Percentiles rank a stretch among this genome's conserved stretches.
phyloP scores from a whole-genome alignment of 2,888 invertebrate genomes.

The Monoplex corrugatus region DNA sequence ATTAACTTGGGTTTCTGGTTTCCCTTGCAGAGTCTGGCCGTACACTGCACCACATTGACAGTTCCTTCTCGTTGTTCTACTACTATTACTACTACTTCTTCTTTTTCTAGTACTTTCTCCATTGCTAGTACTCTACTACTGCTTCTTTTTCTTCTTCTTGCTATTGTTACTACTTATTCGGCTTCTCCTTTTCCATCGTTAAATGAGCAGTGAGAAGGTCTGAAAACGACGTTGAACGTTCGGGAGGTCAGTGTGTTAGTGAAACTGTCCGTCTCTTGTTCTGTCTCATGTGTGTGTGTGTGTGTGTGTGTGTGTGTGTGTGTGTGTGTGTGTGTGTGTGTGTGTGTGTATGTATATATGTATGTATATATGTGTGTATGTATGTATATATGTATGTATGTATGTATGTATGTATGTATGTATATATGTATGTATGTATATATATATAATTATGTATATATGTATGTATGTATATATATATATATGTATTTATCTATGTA shows the following conservation, averaged over 20 bases:
- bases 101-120: background rate
- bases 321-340: constrained; percentile 18
- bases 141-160: background rate
- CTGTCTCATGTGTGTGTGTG: background rate
- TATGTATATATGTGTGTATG: constrained; percentile 10
- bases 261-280: background rate
- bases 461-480: background rate
- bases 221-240: no score
- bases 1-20: no score
- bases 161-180: no score
- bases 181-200: no score
- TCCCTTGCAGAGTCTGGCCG: no score
- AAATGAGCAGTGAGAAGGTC: no score
- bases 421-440: background rate
- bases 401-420: background rate
- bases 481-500: background rate
- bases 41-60: no score
- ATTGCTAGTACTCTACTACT: constrained; percentile 14
- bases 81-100: background rate
- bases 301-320: constrained; percentile 9
- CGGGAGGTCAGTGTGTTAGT: no score
- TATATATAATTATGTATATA: background rate
- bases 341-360: background rate
- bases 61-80: background rate
- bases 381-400: constrained; percentile 6